Conservation (phyloP, 2,888 invertebrate genomes). For the Himalopsyche tibetana region DNA sequence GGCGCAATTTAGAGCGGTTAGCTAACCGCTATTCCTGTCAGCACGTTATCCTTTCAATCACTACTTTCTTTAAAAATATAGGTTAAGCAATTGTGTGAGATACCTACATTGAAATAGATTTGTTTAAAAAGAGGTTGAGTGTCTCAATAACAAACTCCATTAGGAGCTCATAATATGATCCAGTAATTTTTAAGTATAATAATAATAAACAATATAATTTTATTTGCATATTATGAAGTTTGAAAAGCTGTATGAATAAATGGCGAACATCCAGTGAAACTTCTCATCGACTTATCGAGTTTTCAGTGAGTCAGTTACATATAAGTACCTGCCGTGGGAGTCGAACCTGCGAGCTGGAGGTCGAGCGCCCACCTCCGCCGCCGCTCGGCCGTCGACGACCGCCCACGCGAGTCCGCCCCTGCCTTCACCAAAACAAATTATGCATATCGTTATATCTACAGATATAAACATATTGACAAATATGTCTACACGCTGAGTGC, state of each 20-base stretch:
- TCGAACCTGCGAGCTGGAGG: constrained; percentile 38
- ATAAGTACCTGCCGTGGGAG: constrained; percentile 5
- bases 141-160: no score
- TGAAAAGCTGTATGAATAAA: background rate
- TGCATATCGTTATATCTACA: background rate
- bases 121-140: no score
- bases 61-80: no score
- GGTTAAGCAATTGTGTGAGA: no score
- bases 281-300: constrained; percentile 17
- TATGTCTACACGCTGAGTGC: background rate
- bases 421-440: background rate
- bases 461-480: background rate
- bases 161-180: no score
- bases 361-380: constrained; percentile 28
- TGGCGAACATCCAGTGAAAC: background rate
- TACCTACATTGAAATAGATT: no score
- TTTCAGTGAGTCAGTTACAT: constrained; percentile 5
- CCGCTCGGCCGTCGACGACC: constrained; percentile 11
- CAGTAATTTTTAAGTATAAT: no score
- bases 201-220: no score
- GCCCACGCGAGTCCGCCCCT: constrained; percentile 28
- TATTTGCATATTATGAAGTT: background rate
- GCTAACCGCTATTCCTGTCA: no score
- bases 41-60: no score
- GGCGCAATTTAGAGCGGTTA: no score